Conservation (phyloP, 2,797 vertebrate genomes). For the Sphenopsis melanotis region DNA sequence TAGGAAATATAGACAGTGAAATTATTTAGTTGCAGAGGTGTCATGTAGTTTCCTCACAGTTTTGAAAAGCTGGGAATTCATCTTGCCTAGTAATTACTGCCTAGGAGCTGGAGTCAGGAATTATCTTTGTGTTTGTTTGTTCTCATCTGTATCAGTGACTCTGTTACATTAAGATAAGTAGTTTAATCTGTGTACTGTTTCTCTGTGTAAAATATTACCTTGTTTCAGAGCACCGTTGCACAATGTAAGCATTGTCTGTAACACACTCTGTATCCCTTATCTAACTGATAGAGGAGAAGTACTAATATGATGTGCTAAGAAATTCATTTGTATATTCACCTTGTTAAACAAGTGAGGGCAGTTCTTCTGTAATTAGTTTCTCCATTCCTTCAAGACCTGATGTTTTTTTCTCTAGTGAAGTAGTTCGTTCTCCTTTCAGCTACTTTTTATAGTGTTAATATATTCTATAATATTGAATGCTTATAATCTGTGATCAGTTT, state of each 20-base stretch:
- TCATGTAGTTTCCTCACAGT: neutral
- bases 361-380: neutral
- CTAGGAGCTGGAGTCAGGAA: neutral
- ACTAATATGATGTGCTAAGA: neutral
- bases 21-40: neutral
- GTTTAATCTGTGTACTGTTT: neutral
- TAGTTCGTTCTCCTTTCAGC: neutral
- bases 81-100: neutral
- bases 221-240: neutral
- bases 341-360: neutral
- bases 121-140: slow-evolving; percentile 6
- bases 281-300: neutral
- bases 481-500: neutral
- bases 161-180: slow-evolving; percentile 15
- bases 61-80: neutral
- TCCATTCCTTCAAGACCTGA: neutral
- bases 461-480: neutral
- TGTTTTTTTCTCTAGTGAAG: neutral
- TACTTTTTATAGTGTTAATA: neutral
- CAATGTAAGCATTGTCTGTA: neutral
- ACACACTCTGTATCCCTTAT: neutral
- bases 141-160: neutral
- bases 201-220: neutral
- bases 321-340: neutral
- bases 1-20: neutral